A percentile compares a stretch with the other conserved stretches of the same genome.
Conservation (phyloP, 2,797 vertebrate genomes). For the Myotis planiceps region DNA sequence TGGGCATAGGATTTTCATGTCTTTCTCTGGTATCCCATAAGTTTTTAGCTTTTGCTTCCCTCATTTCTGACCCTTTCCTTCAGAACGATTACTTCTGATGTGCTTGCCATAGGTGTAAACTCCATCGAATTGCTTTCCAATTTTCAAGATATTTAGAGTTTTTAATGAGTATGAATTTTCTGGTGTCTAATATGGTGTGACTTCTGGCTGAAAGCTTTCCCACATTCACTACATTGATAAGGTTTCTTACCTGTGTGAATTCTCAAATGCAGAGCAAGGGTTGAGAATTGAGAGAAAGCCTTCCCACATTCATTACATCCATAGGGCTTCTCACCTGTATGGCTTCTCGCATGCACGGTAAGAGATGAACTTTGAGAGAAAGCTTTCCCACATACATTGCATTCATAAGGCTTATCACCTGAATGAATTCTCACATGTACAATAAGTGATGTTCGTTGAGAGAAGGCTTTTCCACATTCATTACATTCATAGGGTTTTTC, state of each 20-base stretch:
- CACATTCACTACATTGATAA: slow-evolving; percentile 86
- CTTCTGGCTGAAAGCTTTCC: slow-evolving; percentile 87
- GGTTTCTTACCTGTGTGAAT: slow-evolving; percentile 88
- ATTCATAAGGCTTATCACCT: slow-evolving; percentile 80
- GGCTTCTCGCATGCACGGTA: slow-evolving; percentile 80
- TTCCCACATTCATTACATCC: slow-evolving; percentile 81
- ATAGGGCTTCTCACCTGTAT: slow-evolving; percentile 82
- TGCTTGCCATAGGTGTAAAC: background rate
- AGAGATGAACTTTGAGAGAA: slow-evolving; percentile 81
- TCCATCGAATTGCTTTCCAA: background rate
- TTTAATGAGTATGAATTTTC: slow-evolving; percentile 86
- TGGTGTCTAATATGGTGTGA: slow-evolving; percentile 87
- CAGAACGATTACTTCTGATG: background rate
- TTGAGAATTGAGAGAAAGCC: slow-evolving; percentile 87
- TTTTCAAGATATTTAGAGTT: slow-evolving; percentile 34
- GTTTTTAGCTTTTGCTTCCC: slow-evolving; percentile 20
- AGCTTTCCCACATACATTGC: slow-evolving; percentile 82
- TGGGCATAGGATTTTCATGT: background rate
- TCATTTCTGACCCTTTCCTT: background rate
- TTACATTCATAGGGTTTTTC: slow-evolving; percentile 81
- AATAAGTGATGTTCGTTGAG: slow-evolving; percentile 79
- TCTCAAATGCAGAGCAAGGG: slow-evolving; percentile 90
- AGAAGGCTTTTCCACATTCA: slow-evolving; percentile 82
- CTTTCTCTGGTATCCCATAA: background rate
- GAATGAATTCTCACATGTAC: slow-evolving; percentile 80